phyloP scores from a whole-genome alignment of 2,888 invertebrate species.

The Netelia virgata region DNA sequence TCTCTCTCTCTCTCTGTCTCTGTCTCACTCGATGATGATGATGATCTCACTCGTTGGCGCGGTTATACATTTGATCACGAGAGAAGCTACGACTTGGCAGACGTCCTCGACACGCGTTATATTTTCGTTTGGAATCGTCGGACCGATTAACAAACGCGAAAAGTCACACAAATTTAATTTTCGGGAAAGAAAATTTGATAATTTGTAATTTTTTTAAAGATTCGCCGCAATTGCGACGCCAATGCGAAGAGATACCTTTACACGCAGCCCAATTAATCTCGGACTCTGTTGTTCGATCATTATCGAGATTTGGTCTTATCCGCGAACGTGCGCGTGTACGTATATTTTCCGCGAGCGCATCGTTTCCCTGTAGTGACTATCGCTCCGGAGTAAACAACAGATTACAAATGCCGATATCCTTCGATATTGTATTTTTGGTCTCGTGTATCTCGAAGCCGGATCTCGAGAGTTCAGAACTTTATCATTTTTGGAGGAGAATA shows the following conservation, averaged over 20 bases:
- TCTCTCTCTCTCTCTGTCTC: not conserved
- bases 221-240: not conserved
- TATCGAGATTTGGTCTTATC: conserved; percentile 39
- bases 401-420: conserved; percentile 10
- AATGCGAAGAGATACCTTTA: not conserved
- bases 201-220: not conserved
- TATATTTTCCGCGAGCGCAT: not conserved
- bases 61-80: not conserved
- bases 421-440: not conserved
- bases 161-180: not conserved
- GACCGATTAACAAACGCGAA: not conserved
- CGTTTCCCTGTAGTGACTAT: conserved; percentile 21
- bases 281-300: conserved; percentile 10
- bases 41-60: conserved; percentile 46
- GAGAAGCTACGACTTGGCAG: conserved; percentile 34
- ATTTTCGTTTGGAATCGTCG: conserved; percentile 46
- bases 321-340: not conserved
- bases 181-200: not conserved
- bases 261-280: not conserved
- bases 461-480: not conserved
- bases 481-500: not conserved
- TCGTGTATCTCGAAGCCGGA: not conserved
- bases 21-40: not conserved
- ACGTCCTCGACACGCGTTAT: conserved; percentile 27
- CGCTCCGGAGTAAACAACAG: conserved; percentile 19